Base-by-base conservation (phyloP, 2,797 vertebrate genomes). In the Passerculus sandwichensis region DNA sequence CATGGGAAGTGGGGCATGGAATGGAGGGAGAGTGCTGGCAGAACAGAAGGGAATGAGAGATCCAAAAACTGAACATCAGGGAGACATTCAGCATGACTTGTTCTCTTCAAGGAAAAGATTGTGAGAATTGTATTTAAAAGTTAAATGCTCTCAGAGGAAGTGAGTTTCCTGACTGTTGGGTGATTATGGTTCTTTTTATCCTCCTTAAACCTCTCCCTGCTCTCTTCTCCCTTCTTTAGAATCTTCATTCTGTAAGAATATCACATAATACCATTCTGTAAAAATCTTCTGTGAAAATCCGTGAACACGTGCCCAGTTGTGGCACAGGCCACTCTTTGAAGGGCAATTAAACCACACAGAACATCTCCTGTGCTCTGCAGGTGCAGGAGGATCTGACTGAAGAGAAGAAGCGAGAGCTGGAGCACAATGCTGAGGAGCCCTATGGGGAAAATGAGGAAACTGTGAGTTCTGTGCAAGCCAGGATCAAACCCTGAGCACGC, bases 381-480 rank as follows among this genome's bases (percentile, higher is more conserved):
- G 98, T 98, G 51, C 99, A 99, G 97, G 99, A 99, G 87, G 99
- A 99, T 87, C 92, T 99, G 89, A 98, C 98, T n/a, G 98, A 98
- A n/a, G 98, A 98, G 77, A 98, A 98, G 94, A 99, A 98, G 94
- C 96, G 91, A 79, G 98, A 98, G 56, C 96, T 97, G 59, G 98
- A 98, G 54, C 98, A 85, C 93, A 98, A 99, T 47, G 98, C 97
- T 36, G 99, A 99, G 78, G 99, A 99, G 81, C 98, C 98, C 3
- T 99, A 99, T 11, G 98, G 98, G 64, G 99, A 99, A 42, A 99
- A 99, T 10, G 96, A 98, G 15, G 99, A 99, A 64, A 99, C 98
- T 42, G 99, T 99, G 96, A 67, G 98, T 93, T 18, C 51, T 42
- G 26, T 16, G 59, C 40, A 48, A 40, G 42, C 17, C 17, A 9